Percentiles rank a stretch among this genome's conserved stretches.
These are phyloP conservation scores for Scaptodrosophila lebanonensis DNA, from an alignment of 1,140 invertebrate species.

Conservation along the genomic window DNA sequence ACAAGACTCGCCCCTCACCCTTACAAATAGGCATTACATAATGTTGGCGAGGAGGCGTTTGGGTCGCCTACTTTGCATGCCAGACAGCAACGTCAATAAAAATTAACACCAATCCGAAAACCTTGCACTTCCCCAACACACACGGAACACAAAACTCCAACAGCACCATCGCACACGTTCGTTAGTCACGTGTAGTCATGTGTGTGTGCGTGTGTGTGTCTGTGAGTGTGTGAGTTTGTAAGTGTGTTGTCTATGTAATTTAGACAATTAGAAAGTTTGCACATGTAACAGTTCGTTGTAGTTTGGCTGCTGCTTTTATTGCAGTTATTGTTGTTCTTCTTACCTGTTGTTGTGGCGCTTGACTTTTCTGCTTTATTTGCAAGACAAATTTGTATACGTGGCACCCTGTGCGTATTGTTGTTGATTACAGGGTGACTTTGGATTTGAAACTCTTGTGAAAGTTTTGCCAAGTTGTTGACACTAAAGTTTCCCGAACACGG, in stretches of 20 bases:
- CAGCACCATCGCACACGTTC: not conserved
- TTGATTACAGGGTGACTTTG: too few species aligned
- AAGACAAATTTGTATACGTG: constrained; percentile 48
- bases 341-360: constrained; percentile 18
- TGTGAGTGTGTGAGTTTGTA: constrained; percentile 9
- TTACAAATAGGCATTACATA: not conserved
- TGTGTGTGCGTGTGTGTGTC: constrained; percentile 25
- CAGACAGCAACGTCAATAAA: constrained; percentile 40
- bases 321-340: constrained; percentile 28
- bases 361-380: constrained; percentile 53
- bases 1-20: too few species aligned
- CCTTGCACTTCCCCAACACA: constrained; percentile 13
- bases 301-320: constrained; percentile 37
- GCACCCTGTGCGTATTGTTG: not conserved
- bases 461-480: constrained; percentile 34
- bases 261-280: constrained; percentile 69
- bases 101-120: constrained; percentile 59
- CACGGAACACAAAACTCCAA: constrained; percentile 8
- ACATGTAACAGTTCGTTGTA: constrained; percentile 44
- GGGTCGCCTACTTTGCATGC: not conserved
- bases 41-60: too few species aligned
- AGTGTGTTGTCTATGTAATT: constrained; percentile 42
- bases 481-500: constrained; percentile 3
- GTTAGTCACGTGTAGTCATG: constrained; percentile 11
- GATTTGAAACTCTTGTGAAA: constrained; percentile 34